These are phyloP conservation scores for Cheilosia soror DNA, from an alignment of 2,888 invertebrate genomes.

Conservation along the genomic window DNA sequence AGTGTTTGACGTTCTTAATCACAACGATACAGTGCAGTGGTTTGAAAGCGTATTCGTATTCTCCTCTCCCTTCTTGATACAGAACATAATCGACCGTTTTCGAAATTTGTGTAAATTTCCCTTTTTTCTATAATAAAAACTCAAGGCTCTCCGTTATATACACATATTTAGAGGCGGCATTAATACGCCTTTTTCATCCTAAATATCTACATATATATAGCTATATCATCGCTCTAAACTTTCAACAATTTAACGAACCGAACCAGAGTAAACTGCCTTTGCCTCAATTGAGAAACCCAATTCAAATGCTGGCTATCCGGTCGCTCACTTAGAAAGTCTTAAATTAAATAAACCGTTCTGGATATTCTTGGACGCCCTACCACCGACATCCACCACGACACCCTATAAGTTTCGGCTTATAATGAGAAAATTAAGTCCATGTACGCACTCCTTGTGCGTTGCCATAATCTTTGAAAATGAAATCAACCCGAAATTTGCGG, in stretches of 20 bases:
- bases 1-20: too few species aligned
- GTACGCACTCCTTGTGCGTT: slow-evolving; percentile 16
- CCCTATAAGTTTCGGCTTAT: slow-evolving; percentile 17
- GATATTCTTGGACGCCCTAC: slow-evolving; percentile 4
- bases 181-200: too few species aligned
- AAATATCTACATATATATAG: neutral
- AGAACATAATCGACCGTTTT: too few species aligned
- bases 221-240: neutral
- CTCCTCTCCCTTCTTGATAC: too few species aligned
- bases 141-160: too few species aligned
- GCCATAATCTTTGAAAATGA: slow-evolving; percentile 63
- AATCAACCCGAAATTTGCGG: slow-evolving; percentile 74
- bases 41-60: too few species aligned
- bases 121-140: too few species aligned
- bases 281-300: slow-evolving; percentile 12
- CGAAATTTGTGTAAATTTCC: too few species aligned
- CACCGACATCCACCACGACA: neutral
- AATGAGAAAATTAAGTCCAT: slow-evolving; percentile 63
- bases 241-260: neutral
- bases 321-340: slow-evolving; percentile 32
- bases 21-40: too few species aligned
- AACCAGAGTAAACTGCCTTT: slow-evolving; percentile 16
- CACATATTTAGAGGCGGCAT: too few species aligned
- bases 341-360: slow-evolving; percentile 49
- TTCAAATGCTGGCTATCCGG: slow-evolving; percentile 19